Conservation (phyloP, 2,888 invertebrate genomes). For the Hemicrepidius hirtus region DNA sequence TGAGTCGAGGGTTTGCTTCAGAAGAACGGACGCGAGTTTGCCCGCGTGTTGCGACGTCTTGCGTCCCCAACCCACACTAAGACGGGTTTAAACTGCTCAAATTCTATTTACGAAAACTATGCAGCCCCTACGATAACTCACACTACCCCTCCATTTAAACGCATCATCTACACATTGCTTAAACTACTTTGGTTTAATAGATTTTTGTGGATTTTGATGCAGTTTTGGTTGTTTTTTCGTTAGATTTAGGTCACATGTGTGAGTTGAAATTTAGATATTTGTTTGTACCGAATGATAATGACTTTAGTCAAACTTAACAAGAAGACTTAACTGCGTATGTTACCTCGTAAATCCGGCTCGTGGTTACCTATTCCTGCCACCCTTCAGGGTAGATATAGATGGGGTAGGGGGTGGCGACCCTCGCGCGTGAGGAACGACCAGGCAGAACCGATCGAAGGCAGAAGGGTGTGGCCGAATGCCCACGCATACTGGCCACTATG, state of each 20-base stretch:
- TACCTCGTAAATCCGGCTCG: constrained; percentile 59
- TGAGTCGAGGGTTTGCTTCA: constrained; percentile 56
- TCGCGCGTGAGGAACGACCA: constrained; percentile 71
- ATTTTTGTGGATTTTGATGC: background rate
- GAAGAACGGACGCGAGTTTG: constrained; percentile 60
- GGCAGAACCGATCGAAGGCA: constrained; percentile 72
- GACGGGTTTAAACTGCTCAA: constrained; percentile 52
- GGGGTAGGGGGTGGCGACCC: constrained; percentile 66
- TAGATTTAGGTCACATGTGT: background rate
- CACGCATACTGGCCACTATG: constrained; percentile 67
- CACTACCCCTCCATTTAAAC: background rate
- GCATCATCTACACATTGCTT: background rate
- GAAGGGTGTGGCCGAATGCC: constrained; percentile 70
- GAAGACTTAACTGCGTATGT: constrained; percentile 47
- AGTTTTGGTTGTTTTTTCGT: background rate
- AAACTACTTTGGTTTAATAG: no score
- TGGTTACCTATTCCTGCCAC: constrained; percentile 63
- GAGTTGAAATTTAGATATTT: background rate
- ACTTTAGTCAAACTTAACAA: constrained; percentile 35
- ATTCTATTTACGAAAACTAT: constrained; percentile 34
- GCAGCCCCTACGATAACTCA: constrained; percentile 3
- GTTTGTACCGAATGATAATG: constrained; percentile 31
- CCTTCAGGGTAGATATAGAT: constrained; percentile 61
- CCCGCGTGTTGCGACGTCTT: constrained; percentile 61
- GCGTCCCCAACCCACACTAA: constrained; percentile 53